phyloP scores from a whole-genome alignment of 2,797 vertebrate genomes.

The Oreochromis mossambicus region DNA sequence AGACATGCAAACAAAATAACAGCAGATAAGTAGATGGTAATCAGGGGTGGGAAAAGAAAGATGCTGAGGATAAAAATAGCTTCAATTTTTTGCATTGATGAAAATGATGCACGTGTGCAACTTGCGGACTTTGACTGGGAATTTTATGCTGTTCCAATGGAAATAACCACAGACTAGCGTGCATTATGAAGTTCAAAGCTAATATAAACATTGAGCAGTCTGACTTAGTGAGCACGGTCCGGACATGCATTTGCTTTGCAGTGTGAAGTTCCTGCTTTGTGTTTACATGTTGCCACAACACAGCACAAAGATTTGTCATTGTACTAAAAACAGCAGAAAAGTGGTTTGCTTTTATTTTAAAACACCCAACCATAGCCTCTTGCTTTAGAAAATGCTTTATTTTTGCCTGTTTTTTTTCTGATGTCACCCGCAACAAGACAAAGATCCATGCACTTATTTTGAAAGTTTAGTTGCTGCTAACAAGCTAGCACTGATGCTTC shows the following conservation, averaged over 20 bases:
- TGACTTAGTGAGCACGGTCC: too few species aligned
- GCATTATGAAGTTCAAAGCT: not conserved
- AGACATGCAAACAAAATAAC: conserved; percentile 14
- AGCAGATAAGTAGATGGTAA: not conserved
- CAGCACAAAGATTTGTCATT: not conserved
- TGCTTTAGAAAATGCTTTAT: too few species aligned
- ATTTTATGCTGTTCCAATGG: fast-evolving
- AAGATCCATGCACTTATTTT: not conserved
- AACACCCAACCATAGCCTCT: too few species aligned
- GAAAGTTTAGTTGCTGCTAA: not conserved
- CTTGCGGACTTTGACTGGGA: not conserved
- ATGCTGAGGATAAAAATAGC: not conserved
- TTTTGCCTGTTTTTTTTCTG: not conserved
- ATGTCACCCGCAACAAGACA: not conserved
- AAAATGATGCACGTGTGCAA: not conserved
- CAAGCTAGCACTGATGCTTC: not conserved
- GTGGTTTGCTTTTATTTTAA: too few species aligned
- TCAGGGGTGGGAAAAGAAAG: not conserved
- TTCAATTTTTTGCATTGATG: not conserved
- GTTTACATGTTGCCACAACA: not conserved
- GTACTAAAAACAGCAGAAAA: not conserved
- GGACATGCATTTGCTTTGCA: fast-evolving
- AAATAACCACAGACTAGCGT: not conserved
- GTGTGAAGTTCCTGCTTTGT: not conserved
- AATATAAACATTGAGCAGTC: not conserved